Base-by-base conservation (phyloP, 2,797 vertebrate genomes). In the Eospalax fontanierii region DNA sequence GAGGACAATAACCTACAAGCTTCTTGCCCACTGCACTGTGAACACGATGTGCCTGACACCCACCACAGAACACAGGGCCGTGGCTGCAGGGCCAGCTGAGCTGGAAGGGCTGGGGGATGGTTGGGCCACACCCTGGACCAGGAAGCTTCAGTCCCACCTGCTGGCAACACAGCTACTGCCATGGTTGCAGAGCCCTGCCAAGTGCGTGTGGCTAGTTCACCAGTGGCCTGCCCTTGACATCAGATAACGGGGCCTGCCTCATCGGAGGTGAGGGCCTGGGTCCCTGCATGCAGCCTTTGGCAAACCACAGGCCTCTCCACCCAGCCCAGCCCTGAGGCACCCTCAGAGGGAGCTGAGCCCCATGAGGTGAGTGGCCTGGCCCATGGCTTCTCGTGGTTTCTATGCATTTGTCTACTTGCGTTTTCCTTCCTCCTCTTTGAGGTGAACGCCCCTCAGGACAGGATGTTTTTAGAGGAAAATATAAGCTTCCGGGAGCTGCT, bases 171-270 rank as follows among this genome's bases (percentile, higher is more conserved):
- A 26, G 59, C 90, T 83, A 59, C 84, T 61, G n/a, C 22, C 95
- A 97, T 96, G 98, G 97, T 94, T 98, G 98, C 98, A 98, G 97
- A 98, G 98, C 95, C 96, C 97, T 96, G 98, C 98, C 99, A 99
- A 99, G 99, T 98, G 98, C 97, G 81, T 98, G 99, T 97, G 98
- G 99, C 99, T 98, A 98, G 98, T 98, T 98, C 98, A 98, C 98
- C 97, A 98, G 96, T 94, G 12, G 87, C 97, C 95, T 97, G 97
- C 97, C 98, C 92, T 95, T 87, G 86, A 93, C 94, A 98, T 98
- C 98, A 98, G 98, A 98, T 98, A 98, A 98, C 63, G 57, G 81
- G 86, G 90, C 94, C 35, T 88, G 93, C 97, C 96, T 96, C 96
- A 95, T 97, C 33, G 40, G 93, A 94, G 85, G 95, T 21, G 4